Conservation (phyloP, 2,888 invertebrate genomes). For the Diarsia dahlii region DNA sequence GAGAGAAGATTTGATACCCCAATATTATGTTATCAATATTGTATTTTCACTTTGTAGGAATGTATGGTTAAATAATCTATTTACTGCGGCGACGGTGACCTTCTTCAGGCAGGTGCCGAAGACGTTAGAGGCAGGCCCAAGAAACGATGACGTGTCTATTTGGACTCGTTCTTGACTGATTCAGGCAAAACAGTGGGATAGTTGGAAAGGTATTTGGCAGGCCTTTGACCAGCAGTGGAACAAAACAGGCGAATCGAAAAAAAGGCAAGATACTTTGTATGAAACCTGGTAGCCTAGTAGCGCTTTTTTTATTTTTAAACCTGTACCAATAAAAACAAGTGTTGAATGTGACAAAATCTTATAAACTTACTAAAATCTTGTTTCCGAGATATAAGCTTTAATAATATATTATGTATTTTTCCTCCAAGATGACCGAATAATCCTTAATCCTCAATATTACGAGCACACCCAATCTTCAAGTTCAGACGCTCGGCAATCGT, state of each 20-base stretch:
- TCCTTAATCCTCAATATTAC: conserved; percentile 2
- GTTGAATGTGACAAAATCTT: background rate
- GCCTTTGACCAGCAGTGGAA: background rate
- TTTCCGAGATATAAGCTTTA: background rate
- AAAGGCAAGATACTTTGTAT: too few relatives aligned
- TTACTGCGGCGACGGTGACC: too few relatives aligned
- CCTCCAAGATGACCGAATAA: background rate
- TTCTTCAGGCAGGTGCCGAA: too few relatives aligned
- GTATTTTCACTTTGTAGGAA: background rate
- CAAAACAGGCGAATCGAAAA: too few relatives aligned
- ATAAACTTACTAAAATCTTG: background rate
- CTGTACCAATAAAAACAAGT: background rate
- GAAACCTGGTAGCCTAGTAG: too few relatives aligned
- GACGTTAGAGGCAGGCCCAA: background rate
- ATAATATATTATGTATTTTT: background rate
- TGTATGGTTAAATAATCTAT: background rate
- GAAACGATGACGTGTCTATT: background rate
- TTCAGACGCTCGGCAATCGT: conserved; percentile 24
- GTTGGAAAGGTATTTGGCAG: background rate
- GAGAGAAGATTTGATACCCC: conserved; percentile 18
- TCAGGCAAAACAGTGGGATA: background rate
- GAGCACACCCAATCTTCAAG: conserved; percentile 23
- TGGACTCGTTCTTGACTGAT: background rate
- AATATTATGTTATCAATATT: conserved; percentile 1
- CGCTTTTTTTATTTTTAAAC: too few relatives aligned